Evolutionary conservation across 2,113 vertebrate species (phyloP).

Genomic region (Romanogobio albipinnatus): DNA sequence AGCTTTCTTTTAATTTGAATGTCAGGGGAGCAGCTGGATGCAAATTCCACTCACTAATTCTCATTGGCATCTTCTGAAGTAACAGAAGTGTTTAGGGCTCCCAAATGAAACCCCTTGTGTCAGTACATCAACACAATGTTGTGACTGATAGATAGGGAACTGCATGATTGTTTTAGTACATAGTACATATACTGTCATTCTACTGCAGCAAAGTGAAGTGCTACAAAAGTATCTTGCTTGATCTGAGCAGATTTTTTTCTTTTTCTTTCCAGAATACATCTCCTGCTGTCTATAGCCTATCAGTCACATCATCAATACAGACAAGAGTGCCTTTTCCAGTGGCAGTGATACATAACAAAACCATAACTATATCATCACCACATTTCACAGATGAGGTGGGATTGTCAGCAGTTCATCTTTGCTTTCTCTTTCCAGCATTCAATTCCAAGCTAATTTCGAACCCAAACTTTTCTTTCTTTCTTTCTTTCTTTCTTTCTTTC

Average conservation of each 20-base stretch:
- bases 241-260: conserved; percentile 1
- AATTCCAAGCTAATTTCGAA: conserved; percentile 59
- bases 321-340: neutral
- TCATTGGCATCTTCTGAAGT: no score
- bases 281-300: neutral
- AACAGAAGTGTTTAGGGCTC: no score
- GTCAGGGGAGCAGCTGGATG: no score
- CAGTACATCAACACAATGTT: no score
- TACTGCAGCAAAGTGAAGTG: neutral
- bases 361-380: neutral
- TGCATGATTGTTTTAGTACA: neutral
- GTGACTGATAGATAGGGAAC: no score
- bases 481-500: conserved; percentile 4
- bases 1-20: no score
- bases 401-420: neutral
- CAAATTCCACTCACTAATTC: no score
- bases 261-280: neutral
- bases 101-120: no score
- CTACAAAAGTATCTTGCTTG: neutral
- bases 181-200: neutral
- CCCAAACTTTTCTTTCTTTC: neutral
- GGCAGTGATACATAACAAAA: neutral
- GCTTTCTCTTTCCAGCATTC: neutral
- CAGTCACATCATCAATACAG: conserved; percentile 6
- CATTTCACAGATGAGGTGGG: neutral